Base-by-base conservation (phyloP, 1,140 invertebrate genomes). In the Lutraria rhynchaena region DNA sequence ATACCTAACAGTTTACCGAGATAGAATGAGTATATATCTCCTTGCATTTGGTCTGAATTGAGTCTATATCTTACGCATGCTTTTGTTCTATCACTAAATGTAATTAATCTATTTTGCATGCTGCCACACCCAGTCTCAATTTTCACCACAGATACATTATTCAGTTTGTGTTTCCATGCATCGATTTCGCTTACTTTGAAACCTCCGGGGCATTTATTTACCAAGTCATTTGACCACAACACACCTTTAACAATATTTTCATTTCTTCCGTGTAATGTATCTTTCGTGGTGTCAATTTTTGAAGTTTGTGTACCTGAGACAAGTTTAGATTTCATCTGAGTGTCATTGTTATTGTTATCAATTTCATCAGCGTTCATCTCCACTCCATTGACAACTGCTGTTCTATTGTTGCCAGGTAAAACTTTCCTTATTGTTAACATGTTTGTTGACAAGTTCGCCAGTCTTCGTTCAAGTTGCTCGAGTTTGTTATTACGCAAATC, bases 31-130 rank as follows among this genome's bases (percentile, higher is more conserved):
- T 96, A 97, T 0, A 97, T 94, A 90, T 98, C 96, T 15, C 96
- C 96, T 92, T 97, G 96, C 58, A 98, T 97, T 91, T 97, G 96
- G 88, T 98, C 96, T n/a, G 95, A 95, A 88, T 98, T 98, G 83
- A 97, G 95, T 55, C 96, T 94, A 90, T 97, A 97, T 37, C 96
- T 93, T 0, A 95, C 96, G 88, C 96, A 98, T 5, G 96, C 89
- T 55, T 87, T 89, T 1, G 94, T 93, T 0, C 96, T 96, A 89
- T 96, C 96, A 73, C 94, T 94, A 84, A 97, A 96, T 0, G 95
- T 95, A 0, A 97, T 91, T 35, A 97, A 88, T 11, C 96, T 93
- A 90, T 97, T 97, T 88, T 97, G 96, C 96, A 97, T 97, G 55
- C 96, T 93, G 0, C 96, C 96, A 89, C 96, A 97, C 0, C 96